Conservation (phyloP, 2,113 vertebrate species). For the Pholis gunnellus region DNA sequence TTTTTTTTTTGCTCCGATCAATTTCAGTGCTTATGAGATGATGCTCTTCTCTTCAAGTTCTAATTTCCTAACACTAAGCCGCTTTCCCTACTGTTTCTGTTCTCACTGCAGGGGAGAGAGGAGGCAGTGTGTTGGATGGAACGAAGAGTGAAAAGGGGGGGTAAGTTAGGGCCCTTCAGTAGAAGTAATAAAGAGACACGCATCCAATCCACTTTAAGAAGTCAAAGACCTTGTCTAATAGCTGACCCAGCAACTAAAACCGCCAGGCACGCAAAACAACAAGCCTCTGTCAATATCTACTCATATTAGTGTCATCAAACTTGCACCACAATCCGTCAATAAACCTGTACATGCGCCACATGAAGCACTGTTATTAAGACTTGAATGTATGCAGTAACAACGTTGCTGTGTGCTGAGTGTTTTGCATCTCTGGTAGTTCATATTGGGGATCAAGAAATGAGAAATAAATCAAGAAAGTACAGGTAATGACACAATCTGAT, state of each 20-base stretch:
- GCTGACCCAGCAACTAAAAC: slow-evolving; percentile 44
- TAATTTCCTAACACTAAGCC: slow-evolving; percentile 49
- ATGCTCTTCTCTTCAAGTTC: slow-evolving; percentile 36
- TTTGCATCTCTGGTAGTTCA: slow-evolving; percentile 16
- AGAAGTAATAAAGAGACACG: slow-evolving; percentile 64
- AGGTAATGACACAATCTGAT: slow-evolving; percentile 34
- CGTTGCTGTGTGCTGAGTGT: slow-evolving; percentile 7
- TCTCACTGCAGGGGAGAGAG: slow-evolving; percentile 61
- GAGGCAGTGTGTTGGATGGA: slow-evolving; percentile 54
- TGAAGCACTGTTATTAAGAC: slow-evolving; percentile 25
- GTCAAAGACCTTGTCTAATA: slow-evolving; percentile 51
- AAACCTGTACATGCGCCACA: slow-evolving; percentile 1
- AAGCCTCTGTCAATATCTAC: slow-evolving; percentile 48
- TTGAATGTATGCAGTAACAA: slow-evolving; percentile 5
- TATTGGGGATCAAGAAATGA: slow-evolving; percentile 2
- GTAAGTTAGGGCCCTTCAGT: slow-evolving; percentile 72
- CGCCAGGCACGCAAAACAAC: slow-evolving; percentile 45
- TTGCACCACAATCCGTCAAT: slow-evolving; percentile 31
- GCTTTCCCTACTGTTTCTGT: slow-evolving; percentile 38
- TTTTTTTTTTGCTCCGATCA: slow-evolving; percentile 54
- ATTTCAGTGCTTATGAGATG: slow-evolving; percentile 37
- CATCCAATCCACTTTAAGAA: slow-evolving; percentile 52
- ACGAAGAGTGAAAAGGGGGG: slow-evolving; percentile 71
- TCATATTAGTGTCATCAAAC: slow-evolving; percentile 50
- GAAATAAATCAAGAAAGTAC: slow-evolving; percentile 14